These are phyloP conservation scores for Nematostella vectensis DNA, from an alignment of 92 coral and sea anemone species.

Conservation along the genomic window DNA sequence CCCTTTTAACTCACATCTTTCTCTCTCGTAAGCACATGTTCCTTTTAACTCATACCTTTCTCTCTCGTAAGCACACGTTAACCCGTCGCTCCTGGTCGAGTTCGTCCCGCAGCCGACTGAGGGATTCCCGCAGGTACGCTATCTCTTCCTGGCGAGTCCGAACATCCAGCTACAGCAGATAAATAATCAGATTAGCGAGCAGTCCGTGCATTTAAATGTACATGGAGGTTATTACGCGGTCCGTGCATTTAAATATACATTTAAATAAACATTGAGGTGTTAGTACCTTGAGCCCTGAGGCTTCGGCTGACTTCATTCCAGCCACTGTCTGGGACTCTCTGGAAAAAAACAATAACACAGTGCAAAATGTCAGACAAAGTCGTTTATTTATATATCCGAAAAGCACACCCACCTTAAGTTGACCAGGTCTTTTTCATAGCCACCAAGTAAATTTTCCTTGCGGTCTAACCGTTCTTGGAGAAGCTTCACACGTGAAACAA, in stretches of 20 bases:
- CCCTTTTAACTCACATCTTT: too few relatives aligned
- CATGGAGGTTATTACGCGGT: background rate
- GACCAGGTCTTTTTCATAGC: slow-evolving; percentile 64
- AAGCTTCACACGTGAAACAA: slow-evolving; percentile 47
- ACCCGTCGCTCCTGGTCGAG: slow-evolving; percentile 81
- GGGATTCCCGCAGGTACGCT: slow-evolving; percentile 64
- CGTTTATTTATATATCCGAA: background rate
- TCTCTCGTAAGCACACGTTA: slow-evolving; percentile 66
- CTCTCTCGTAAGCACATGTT: too few relatives aligned
- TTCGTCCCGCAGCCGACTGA: slow-evolving; percentile 71
- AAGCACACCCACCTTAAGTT: slow-evolving; percentile 42
- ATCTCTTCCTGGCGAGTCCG: slow-evolving; percentile 74
- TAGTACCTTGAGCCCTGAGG: slow-evolving; percentile 63
- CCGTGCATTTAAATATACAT: background rate
- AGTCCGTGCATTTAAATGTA: background rate
- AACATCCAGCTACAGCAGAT: slow-evolving; percentile 54
- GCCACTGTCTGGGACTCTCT: slow-evolving; percentile 70
- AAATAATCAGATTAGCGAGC: background rate
- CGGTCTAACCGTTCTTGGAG: slow-evolving; percentile 60
- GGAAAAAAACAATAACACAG: background rate
- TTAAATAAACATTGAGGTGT: background rate
- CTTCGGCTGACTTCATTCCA: slow-evolving; percentile 85
- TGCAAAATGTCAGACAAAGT: background rate
- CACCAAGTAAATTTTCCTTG: slow-evolving; percentile 56
- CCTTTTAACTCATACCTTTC: too few relatives aligned